Evolutionary conservation across 2,797 vertebrate species (phyloP), one percentile per base, ranked within the genome.

Genomic region (Apodemus agrarius): DNA sequence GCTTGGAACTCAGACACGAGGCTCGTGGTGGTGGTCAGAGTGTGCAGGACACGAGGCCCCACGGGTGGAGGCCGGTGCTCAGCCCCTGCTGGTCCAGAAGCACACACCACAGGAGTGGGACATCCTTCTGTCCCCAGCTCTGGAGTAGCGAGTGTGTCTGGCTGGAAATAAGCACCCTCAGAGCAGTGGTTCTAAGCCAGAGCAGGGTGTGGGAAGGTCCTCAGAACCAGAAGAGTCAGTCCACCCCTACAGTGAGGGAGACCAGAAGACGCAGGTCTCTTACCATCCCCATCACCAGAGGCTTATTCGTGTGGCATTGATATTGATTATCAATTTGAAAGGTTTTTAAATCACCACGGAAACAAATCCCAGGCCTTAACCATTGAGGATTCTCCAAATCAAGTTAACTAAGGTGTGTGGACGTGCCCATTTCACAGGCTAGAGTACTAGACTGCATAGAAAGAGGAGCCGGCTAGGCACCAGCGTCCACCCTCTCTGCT

Each of bases 21-120:
- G 6, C 22, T 49, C 26, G 12, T 22, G 37, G 4, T 43, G 3
- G 21, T 22, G 0, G 21, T 37, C 31, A 13, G 52, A 54, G 40
- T 34, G 43, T 46, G 17, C 3, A 29, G 40, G 65, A 31, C 54
- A n/a, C 0, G 0, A 8, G 16, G 29, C 13, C 1, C n/a, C 65
- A 14, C 52, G 24, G n/a, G 13, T 14, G 14, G 0, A 0, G 1
- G 31, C 17, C 9, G 13, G 24, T 0, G 43, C 34, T 59, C 78
- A 49, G 21, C 16, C 14, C 72, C 65, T 11, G 17, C 22, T 11
- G 31, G 52, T 61, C 37, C 43, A 49, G 21, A 74, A 40, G 52
- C 24, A 12, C 14, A 90, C 0, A 0, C 6, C 52, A 11, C n/a
- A 12, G 43, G 31, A 52, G 57, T 19, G 59, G 9, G 65, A 24